Conservation (phyloP, 2,797 vertebrate genomes). For the Siniperca obscura region DNA sequence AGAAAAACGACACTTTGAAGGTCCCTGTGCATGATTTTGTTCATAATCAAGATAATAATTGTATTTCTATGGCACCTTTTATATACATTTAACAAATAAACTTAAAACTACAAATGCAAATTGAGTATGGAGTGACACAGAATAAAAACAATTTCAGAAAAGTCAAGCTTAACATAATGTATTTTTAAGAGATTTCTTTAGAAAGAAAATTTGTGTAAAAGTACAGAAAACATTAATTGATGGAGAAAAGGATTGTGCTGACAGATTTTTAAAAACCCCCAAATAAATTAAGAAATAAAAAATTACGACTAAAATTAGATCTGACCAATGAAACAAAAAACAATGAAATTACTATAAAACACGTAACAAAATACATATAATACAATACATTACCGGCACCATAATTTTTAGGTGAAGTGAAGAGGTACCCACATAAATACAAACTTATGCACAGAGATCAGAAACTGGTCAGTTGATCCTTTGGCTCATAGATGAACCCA, state of each 20-base stretch:
- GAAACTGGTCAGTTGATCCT: background rate
- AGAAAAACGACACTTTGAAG: background rate
- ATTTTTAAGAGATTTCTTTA: background rate
- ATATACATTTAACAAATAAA: background rate
- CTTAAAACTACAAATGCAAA: background rate
- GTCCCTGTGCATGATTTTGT: background rate
- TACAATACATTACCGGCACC: too few species aligned
- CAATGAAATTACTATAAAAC: background rate
- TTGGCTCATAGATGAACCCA: constrained; percentile 2
- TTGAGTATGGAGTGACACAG: too few species aligned
- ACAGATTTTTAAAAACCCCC: background rate
- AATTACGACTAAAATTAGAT: background rate
- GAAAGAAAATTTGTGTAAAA: too few species aligned
- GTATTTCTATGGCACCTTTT: background rate
- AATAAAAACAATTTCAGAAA: background rate
- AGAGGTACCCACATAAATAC: background rate
- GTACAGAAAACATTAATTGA: background rate
- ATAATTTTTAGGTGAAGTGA: background rate
- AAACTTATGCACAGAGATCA: background rate
- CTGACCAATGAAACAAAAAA: background rate
- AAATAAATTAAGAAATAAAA: background rate
- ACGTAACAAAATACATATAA: background rate
- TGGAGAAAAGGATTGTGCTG: background rate
- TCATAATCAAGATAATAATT: background rate
- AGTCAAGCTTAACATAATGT: background rate